These are phyloP conservation scores for Cryptomyrus ogoouensis DNA, from an alignment of 2,113 vertebrate genomes.

Conservation along the genomic window DNA sequence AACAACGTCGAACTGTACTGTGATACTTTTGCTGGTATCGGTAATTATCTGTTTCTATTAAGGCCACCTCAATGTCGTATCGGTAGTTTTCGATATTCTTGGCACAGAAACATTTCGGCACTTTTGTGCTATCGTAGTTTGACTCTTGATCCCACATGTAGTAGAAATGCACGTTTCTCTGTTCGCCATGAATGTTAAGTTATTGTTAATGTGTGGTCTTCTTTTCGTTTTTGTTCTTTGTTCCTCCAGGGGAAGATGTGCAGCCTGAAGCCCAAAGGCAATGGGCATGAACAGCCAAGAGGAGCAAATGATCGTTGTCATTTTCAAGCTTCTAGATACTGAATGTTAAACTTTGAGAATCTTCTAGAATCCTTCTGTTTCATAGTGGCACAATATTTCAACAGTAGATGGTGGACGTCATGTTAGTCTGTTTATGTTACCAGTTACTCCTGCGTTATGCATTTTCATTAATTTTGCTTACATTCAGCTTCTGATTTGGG, in stretches of 20 bases:
- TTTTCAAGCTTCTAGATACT: not conserved
- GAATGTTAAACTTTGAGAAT: not conserved
- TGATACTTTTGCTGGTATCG: not conserved
- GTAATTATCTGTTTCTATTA: not conserved
- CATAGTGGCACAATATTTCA: not conserved
- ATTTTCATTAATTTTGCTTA: not conserved
- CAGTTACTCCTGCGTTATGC: not conserved
- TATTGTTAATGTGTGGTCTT: not conserved
- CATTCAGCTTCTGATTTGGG: not conserved
- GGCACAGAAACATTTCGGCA: not conserved
- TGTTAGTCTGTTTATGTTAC: not conserved
- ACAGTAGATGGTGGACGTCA: not conserved
- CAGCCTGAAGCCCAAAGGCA: not conserved
- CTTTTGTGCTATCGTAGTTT: not conserved
- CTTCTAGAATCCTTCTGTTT: not conserved
- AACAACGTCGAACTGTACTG: not conserved
- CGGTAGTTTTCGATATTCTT: not conserved
- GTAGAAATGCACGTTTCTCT: not conserved
- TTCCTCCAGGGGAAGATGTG: not conserved
- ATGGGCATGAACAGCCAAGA: not conserved
- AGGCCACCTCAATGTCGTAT: not conserved
- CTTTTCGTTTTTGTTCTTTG: not conserved
- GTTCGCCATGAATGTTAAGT: not conserved
- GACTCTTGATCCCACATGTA: not conserved
- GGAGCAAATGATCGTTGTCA: not conserved